Percentiles rank a stretch among this genome's conserved stretches.
Conservation (phyloP, 2,797 vertebrate species). For the Karalla daura region DNA sequence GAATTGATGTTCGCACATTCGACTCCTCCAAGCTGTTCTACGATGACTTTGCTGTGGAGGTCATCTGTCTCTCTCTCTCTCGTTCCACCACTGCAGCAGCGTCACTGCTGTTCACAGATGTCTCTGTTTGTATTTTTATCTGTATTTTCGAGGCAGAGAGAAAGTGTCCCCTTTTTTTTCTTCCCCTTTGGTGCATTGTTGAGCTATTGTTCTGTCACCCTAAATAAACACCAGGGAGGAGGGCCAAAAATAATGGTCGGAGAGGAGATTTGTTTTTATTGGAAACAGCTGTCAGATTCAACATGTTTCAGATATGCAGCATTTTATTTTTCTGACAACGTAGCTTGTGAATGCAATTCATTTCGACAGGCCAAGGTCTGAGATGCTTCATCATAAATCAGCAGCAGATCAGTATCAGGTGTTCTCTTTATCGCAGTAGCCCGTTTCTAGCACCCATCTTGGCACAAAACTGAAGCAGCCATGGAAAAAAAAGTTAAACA, state of each 20-base stretch:
- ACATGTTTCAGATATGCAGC: not conserved
- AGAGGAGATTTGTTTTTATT: not conserved
- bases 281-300: slow-evolving; percentile 1
- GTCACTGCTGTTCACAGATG: slow-evolving; percentile 8
- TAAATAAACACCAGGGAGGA: not conserved
- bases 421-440: not conserved
- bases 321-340: not conserved
- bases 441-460: not conserved
- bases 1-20: slow-evolving; percentile 38
- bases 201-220: not conserved
- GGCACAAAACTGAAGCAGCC: not conserved
- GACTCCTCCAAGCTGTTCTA: slow-evolving; percentile 31
- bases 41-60: slow-evolving; percentile 45
- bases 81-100: not conserved
- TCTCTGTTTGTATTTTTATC: not conserved
- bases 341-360: not conserved
- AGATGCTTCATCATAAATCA: not conserved
- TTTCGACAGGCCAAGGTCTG: slow-evolving; percentile 3
- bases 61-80: slow-evolving; percentile 10
- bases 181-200: not conserved
- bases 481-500: not conserved
- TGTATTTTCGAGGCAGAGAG: not conserved
- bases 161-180: not conserved
- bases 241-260: not conserved
- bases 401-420: not conserved